These are phyloP conservation scores for Tragopan temminckii DNA, from an alignment of 2,797 vertebrate species.

Conservation along the genomic window DNA sequence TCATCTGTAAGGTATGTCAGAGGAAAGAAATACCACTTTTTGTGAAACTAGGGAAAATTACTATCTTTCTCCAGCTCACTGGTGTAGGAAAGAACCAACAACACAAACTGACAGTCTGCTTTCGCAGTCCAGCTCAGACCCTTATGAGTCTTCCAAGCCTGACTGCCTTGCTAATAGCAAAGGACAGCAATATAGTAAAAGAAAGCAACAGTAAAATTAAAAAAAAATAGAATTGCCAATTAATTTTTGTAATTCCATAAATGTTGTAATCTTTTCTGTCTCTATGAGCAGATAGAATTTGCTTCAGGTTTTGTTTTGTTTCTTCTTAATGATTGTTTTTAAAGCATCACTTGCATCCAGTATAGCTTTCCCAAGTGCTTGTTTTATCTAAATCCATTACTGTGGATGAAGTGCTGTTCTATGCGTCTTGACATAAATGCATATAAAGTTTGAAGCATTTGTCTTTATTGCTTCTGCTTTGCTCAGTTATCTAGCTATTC, in stretches of 20 bases:
- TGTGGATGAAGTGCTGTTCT: neutral
- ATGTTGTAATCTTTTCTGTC: neutral
- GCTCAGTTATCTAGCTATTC: neutral
- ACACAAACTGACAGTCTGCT: accelerated
- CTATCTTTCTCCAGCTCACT: neutral
- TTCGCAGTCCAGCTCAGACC: neutral
- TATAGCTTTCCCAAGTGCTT: neutral
- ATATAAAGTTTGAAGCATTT: slow-evolving; percentile 34
- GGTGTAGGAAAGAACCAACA: neutral
- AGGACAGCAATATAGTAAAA: neutral
- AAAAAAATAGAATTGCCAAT: neutral
- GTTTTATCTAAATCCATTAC: neutral
- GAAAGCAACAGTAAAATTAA: neutral
- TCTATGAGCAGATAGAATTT: neutral
- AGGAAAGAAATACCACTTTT: neutral
- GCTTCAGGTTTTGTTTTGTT: neutral
- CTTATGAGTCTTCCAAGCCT: neutral
- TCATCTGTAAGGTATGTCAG: neutral
- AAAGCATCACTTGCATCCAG: neutral
- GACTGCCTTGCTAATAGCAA: neutral
- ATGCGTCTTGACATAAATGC: slow-evolving; percentile 21
- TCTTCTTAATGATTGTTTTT: slow-evolving; percentile 13
- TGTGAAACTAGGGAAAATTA: neutral
- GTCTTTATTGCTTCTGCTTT: slow-evolving; percentile 40
- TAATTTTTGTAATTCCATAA: slow-evolving; percentile 4